phyloP scores from a whole-genome alignment of 2,888 invertebrate genomes.

The Globia sparganii region DNA sequence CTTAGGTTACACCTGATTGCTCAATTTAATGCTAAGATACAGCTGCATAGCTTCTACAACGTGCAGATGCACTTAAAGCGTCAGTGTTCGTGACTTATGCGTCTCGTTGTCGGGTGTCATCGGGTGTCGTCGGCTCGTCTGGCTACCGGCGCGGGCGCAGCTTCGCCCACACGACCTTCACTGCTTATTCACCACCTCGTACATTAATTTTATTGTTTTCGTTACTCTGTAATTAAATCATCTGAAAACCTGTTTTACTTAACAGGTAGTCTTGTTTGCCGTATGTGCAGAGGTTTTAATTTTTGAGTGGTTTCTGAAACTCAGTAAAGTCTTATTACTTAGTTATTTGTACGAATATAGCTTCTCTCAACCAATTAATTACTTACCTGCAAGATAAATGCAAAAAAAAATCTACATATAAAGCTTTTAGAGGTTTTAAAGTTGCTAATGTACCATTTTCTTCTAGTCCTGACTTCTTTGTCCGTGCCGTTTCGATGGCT shows the following conservation, averaged over 20 bases:
- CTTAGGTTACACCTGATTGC: slow-evolving; percentile 40
- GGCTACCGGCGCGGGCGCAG: slow-evolving; percentile 76
- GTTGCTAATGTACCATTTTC: not conserved
- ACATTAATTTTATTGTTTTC: slow-evolving; percentile 59
- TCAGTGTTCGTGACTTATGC: slow-evolving; percentile 71
- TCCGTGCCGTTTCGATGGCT: not conserved
- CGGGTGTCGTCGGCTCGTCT: slow-evolving; percentile 68
- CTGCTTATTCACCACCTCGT: slow-evolving; percentile 53
- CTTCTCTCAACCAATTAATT: not conserved
- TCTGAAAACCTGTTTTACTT: slow-evolving; percentile 54
- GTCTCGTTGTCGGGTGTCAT: slow-evolving; percentile 71
- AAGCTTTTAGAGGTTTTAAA: not conserved
- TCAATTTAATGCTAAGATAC: slow-evolving; percentile 43
- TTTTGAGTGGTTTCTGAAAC: slow-evolving; percentile 17
- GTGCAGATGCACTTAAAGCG: slow-evolving; percentile 81
- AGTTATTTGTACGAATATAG: not conserved
- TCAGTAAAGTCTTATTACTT: not conserved
- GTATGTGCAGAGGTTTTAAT: slow-evolving; percentile 5
- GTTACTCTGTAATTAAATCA: slow-evolving; percentile 58
- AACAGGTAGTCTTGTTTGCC: slow-evolving; percentile 32
- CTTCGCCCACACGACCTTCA: slow-evolving; percentile 74
- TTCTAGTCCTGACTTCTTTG: not conserved
- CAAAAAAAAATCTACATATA: not conserved
- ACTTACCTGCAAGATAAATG: not conserved
- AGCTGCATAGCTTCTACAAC: slow-evolving; percentile 60